phyloP scores from a whole-genome alignment of 2,888 invertebrate species.

The Calameuta pallipes region DNA sequence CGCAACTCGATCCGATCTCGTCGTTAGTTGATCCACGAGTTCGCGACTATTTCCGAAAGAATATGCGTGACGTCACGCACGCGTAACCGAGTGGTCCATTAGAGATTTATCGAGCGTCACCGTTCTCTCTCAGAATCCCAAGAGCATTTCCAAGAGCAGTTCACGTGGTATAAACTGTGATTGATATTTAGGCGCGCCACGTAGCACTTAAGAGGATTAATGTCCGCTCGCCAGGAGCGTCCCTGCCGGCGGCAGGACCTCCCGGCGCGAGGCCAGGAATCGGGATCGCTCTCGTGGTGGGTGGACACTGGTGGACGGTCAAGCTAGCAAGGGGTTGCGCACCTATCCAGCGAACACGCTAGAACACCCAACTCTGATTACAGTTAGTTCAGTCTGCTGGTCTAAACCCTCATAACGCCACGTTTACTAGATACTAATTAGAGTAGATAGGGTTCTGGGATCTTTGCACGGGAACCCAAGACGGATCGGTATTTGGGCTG shows the following conservation, averaged over 20 bases:
- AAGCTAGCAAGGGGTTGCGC: constrained; percentile 17
- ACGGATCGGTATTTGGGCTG: background rate
- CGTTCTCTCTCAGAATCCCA: background rate
- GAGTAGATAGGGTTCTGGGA: constrained; percentile 17
- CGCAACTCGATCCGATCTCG: too few relatives aligned
- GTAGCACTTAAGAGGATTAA: constrained; percentile 63
- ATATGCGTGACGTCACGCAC: background rate
- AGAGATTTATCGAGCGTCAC: background rate
- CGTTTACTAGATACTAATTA: constrained; percentile 45
- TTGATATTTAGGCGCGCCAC: constrained; percentile 62
- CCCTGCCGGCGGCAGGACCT: constrained; percentile 13
- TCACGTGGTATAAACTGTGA: constrained; percentile 49
- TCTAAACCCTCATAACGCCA: constrained; percentile 52
- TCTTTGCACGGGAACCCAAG: background rate
- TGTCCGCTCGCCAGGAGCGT: constrained; percentile 41
- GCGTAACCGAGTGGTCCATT: background rate
- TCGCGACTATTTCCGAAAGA: background rate
- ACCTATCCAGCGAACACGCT: constrained; percentile 38
- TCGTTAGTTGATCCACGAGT: background rate
- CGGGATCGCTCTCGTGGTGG: constrained; percentile 32
- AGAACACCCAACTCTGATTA: constrained; percentile 58
- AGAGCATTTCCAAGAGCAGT: background rate
- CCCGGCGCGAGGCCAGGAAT: constrained; percentile 8
- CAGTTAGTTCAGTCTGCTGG: constrained; percentile 60
- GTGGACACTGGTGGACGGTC: constrained; percentile 21